phyloP scores from a whole-genome alignment of 2,797 vertebrate species.

The Sorex maritimensis region DNA sequence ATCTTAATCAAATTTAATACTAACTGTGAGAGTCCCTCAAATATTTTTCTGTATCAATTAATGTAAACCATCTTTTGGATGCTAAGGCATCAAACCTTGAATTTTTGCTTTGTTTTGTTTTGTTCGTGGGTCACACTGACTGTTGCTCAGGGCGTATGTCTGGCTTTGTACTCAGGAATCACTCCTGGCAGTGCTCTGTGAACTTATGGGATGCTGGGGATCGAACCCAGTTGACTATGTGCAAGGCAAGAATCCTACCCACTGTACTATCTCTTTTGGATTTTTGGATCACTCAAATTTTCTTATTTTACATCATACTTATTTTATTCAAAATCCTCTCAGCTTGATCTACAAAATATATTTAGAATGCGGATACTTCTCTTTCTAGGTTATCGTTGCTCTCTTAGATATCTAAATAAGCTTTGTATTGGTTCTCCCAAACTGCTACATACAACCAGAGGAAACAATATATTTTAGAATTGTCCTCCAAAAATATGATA shows the following conservation, averaged over 20 bases:
- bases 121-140: no score
- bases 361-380: not conserved
- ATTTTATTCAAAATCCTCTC: not conserved
- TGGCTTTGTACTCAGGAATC: no score
- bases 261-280: not conserved
- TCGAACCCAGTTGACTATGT: no score
- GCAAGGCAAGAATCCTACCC: no score
- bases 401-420: not conserved
- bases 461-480: not conserved
- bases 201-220: no score
- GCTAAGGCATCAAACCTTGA: not conserved
- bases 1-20: not conserved
- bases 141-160: no score
- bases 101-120: not conserved
- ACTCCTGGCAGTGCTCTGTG: no score
- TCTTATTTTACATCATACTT: not conserved
- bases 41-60: not conserved
- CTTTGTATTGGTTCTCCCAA: not conserved
- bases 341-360: not conserved
- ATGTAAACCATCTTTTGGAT: not conserved
- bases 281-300: not conserved
- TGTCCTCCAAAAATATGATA: slow-evolving; percentile 26
- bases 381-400: no score
- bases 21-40: not conserved
- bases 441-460: not conserved